phyloP scores from a whole-genome alignment of 2,888 invertebrate genomes.

The Apodemia zela region DNA sequence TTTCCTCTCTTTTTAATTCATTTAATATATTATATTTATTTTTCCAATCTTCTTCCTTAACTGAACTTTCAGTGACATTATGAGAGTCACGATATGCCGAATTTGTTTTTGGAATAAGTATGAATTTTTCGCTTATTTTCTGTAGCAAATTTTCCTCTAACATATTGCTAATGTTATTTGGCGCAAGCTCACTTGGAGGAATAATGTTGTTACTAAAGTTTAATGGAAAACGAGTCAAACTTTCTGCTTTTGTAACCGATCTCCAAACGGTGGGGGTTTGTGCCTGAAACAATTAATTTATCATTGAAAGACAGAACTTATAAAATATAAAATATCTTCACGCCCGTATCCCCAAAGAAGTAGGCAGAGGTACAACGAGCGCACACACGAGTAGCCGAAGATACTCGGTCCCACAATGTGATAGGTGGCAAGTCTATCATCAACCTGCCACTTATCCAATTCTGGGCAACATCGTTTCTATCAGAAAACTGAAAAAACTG shows the following conservation, averaged over 20 bases:
- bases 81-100: conserved; percentile 30
- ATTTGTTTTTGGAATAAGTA: conserved; percentile 60
- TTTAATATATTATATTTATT: conserved; percentile 69
- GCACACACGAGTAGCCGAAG: too few relatives aligned
- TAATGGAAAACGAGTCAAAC: background rate
- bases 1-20: conserved; percentile 53
- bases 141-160: conserved; percentile 49
- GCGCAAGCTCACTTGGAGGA: background rate
- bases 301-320: too few relatives aligned
- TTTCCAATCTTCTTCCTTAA: conserved; percentile 56
- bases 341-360: too few relatives aligned
- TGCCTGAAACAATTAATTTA: background rate
- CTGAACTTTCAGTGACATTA: conserved; percentile 25
- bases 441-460: too few relatives aligned
- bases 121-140: conserved; percentile 65
- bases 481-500: too few relatives aligned
- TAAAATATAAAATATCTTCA: too few relatives aligned
- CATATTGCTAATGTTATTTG: conserved; percentile 27
- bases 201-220: background rate
- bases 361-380: too few relatives aligned
- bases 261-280: background rate
- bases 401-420: too few relatives aligned
- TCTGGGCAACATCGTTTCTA: too few relatives aligned
- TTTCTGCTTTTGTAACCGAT: background rate
- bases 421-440: too few relatives aligned